phyloP scores from a whole-genome alignment of 2,113 vertebrate species.

The Perccottus glenii region DNA sequence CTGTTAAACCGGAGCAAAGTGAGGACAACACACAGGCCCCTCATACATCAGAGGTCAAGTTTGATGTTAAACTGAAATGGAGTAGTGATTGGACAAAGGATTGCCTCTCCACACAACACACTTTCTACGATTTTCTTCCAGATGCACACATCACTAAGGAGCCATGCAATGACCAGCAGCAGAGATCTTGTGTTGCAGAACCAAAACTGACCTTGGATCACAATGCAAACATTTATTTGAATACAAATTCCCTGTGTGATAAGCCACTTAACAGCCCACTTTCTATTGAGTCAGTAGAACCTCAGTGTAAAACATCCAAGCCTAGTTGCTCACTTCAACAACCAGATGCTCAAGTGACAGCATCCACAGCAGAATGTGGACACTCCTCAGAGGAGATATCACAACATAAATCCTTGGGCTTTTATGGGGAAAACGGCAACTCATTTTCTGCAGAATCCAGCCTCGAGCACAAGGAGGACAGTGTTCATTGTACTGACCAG shows the following conservation, averaged over 20 bases:
- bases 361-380: constrained; percentile 4
- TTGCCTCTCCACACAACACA: constrained; percentile 4
- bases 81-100: neutral
- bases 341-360: neutral
- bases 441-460: constrained; percentile 40
- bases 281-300: neutral
- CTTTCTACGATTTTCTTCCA: constrained; percentile 1
- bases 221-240: constrained; percentile 57
- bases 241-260: constrained; percentile 17
- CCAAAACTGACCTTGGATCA: constrained; percentile 48
- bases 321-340: neutral
- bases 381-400: neutral
- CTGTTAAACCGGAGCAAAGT: neutral
- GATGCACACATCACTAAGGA: neutral
- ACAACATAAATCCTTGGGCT: neutral
- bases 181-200: constrained; percentile 15
- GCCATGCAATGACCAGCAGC: neutral
- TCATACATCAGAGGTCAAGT: constrained; percentile 3
- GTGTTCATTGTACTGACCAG: neutral
- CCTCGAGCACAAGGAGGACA: constrained; percentile 7
- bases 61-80: neutral
- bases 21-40: neutral
- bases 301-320: neutral
- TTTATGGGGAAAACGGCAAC: constrained; percentile 22
- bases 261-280: neutral